Base-by-base conservation (phyloP, 2,113 vertebrate genomes). In the Ptilonorhynchus violaceus region DNA sequence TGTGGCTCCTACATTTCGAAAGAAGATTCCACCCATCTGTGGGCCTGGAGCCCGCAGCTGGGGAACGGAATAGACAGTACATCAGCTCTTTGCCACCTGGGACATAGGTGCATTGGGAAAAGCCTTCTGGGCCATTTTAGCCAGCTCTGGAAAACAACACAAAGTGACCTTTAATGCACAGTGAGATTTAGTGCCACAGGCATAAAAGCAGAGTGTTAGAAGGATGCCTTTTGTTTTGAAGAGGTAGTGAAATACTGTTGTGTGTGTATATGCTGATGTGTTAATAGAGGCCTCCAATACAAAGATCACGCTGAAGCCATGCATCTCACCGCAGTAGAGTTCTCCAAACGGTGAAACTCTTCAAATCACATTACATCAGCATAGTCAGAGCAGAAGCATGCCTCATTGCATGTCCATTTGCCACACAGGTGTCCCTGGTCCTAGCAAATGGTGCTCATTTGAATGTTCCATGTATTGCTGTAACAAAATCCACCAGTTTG, bases 11-110 rank as follows among this genome's bases (percentile, higher is more conserved):
- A 28, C 20, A 25, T 22, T 64, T 78, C 3, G 6, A 59, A 69
- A 85, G 1, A 42, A 58, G 13, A 6, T 72, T 88, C 1, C 1
- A 8, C 9, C 7, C 0, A 8, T 16, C 22, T 7, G 1, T 3
- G 13, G 30, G 15, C 7, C 17, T 2, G 4, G 16, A 59, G 13
- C 7, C 19, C 3, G 3, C 58, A 56, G 44, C 31, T 33, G n/a
- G 15, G 15, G 21, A 82, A 35, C 3, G 1, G 46, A 66, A 62
- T 24, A 72, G 30, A 39, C 24, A 49, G 1, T 0, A 25, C 1
- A 0, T 28, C 56, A 56, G 21, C 37, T 55, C 44, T 83, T 47
- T 58, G 31, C 17, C 17, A 37, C 9, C 9, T 58, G 46, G 31
- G 16, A 64, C 25, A 49, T 5, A 13, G 4, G 15, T 49, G 35